A percentile compares a stretch with the other conserved stretches of the same genome.
Evolutionary conservation across 2,888 invertebrate genomes (phyloP).

Genomic region (Eupithecia dodoneata): DNA sequence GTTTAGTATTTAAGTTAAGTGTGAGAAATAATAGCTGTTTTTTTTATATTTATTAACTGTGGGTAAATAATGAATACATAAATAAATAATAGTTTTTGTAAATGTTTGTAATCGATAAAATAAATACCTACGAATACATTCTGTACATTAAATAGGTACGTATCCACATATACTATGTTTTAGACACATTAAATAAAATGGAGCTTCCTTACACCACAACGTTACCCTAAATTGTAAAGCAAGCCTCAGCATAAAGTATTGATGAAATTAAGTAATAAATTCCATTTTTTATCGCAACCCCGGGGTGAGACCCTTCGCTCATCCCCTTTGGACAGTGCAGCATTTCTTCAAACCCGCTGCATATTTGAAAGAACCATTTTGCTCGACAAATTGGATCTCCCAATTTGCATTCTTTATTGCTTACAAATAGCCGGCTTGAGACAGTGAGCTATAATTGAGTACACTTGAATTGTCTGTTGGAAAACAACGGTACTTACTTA

Average conservation of each 20-base stretch:
- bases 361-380: conserved; percentile 63
- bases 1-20: too few species aligned
- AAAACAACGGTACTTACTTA: conserved; percentile 5
- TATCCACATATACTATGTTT: neutral
- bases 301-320: conserved; percentile 50
- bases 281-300: conserved; percentile 55
- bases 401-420: conserved; percentile 66
- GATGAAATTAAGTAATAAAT: conserved; percentile 49
- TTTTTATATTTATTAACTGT: too few species aligned
- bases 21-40: too few species aligned
- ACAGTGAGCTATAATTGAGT: conserved; percentile 52
- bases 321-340: conserved; percentile 54
- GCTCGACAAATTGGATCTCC: conserved; percentile 64
- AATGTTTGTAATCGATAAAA: neutral
- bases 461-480: conserved; percentile 39
- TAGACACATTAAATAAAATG: conserved; percentile 11
- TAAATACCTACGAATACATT: too few species aligned
- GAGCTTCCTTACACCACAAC: conserved; percentile 28
- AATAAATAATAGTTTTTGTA: too few species aligned
- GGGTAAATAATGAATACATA: too few species aligned
- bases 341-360: conserved; percentile 57
- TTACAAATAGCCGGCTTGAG: conserved; percentile 57
- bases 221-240: conserved; percentile 39
- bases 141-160: too few species aligned
- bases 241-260: conserved; percentile 45